Percentiles rank a stretch among this genome's conserved stretches.
Evolutionary conservation across 2,113 vertebrate species (phyloP).

Genomic region (Mormoops blainvillei): DNA sequence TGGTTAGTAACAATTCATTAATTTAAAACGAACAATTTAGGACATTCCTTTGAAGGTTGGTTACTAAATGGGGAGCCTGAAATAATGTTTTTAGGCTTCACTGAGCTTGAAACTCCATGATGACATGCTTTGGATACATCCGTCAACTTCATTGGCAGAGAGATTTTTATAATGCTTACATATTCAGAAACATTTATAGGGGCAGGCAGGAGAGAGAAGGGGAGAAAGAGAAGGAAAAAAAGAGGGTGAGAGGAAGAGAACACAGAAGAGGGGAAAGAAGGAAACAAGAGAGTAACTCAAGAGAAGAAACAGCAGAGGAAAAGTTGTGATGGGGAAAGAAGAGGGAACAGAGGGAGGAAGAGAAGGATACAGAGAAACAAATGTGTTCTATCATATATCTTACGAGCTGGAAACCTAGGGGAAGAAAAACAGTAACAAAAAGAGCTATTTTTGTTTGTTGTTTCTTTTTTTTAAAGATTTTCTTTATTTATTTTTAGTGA

Average conservation of each 20-base stretch:
- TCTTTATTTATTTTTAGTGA: no score
- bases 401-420: background rate
- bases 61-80: slow-evolving; percentile 30
- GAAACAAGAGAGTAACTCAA: background rate
- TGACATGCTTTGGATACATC: slow-evolving; percentile 17
- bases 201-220: background rate
- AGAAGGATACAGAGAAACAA: background rate
- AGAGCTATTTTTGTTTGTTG: background rate
- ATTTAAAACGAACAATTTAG: slow-evolving; percentile 50
- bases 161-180: slow-evolving; percentile 16
- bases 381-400: background rate
- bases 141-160: slow-evolving; percentile 36
- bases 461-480: background rate
- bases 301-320: accelerated
- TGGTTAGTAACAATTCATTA: slow-evolving; percentile 58
- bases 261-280: no score
- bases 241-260: background rate
- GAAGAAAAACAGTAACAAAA: background rate
- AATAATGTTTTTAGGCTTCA: slow-evolving; percentile 56
- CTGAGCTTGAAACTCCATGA: slow-evolving; percentile 22
- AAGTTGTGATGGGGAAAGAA: background rate
- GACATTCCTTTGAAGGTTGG: slow-evolving; percentile 42
- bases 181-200: slow-evolving; percentile 4
- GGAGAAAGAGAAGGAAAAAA: background rate
- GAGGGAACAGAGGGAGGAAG: background rate